A percentile compares a stretch with the other conserved stretches of the same genome.
phyloP scores from a whole-genome alignment of 2,113 vertebrate genomes.

The Pterophyllum scalare region DNA sequence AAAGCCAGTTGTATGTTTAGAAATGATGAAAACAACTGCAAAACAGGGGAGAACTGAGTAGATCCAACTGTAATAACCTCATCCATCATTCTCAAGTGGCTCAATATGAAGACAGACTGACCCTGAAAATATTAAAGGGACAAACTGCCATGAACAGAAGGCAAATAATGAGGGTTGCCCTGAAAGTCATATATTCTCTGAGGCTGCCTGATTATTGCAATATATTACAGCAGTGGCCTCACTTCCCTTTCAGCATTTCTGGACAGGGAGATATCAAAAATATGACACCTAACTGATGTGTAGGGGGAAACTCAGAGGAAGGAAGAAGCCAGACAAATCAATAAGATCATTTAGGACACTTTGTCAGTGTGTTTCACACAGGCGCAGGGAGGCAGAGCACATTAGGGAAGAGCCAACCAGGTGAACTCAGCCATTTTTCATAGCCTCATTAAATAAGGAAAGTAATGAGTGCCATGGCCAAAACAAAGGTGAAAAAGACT shows the following conservation, averaged over 20 bases:
- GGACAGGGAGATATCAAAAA: background rate
- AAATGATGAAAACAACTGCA: constrained; percentile 29
- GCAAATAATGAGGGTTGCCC: constrained; percentile 8
- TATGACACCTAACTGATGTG: constrained; percentile 51
- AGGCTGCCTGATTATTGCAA: constrained; percentile 2
- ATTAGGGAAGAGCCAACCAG: background rate
- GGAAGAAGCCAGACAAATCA: constrained; percentile 30
- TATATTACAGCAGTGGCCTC: background rate
- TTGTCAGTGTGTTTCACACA: constrained; percentile 31
- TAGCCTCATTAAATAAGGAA: constrained; percentile 21
- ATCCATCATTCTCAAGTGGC: constrained; percentile 32
- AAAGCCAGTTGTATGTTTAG: background rate
- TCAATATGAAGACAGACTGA: constrained; percentile 30
- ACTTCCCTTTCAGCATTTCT: constrained; percentile 2
- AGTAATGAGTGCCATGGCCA: constrained; percentile 3
- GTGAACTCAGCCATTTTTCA: constrained; percentile 22
- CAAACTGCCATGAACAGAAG: constrained; percentile 10
- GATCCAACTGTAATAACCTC: constrained; percentile 27
- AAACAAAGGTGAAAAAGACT: constrained; percentile 36
- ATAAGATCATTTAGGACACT: constrained; percentile 38
- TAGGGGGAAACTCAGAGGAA: constrained; percentile 24
- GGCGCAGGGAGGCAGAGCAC: background rate
- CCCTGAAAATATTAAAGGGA: constrained; percentile 22
- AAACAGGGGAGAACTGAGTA: background rate
- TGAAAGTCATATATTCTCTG: background rate